Evolutionary conservation across 2,113 vertebrate genomes (phyloP), one percentile per base, ranked within the genome.

Genomic region (Paracyprichromis sp.): DNA sequence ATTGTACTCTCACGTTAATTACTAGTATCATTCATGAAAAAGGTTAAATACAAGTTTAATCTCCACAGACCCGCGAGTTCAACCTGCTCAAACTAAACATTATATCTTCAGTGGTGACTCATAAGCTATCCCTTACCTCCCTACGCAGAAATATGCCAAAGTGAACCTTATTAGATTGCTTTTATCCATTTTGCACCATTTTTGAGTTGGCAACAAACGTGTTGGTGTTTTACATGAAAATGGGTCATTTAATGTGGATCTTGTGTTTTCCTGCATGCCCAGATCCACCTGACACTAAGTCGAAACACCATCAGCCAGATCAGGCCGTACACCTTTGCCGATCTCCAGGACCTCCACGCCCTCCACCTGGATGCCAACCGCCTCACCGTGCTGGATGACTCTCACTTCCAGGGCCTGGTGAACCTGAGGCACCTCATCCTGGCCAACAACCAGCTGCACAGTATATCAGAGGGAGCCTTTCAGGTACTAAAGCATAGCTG

Each of bases 241-340:
- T 16, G 16, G 31, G 24, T 31, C 24, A 8, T 31, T 26, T 19
- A 5, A 26, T 19, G 38, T 7, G 21, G 11, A n/a, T 8, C 21
- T 31, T 5, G 4, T 57, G 6, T 82, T 47, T 78, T 24, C 43
- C 21, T 14, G 1, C 5, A 2, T 12, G 2, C 12, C 2, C 69
- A 96, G 95, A 97, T 97, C 88, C 97, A 97, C 91, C 95, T 97
- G 86, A 97, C 97, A 0, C 94, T 97, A 61, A 97, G 97, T 61
- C 95, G 97, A 36, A 97, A 97, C 94, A 97, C 97, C 90, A 97
- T 97, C 94, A 97, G 97, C 85, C 96, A 97, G 92, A 97, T 97
- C 89, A 91, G 92, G 7, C 97, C 97, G 2, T 96, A 94, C 57
- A 91, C 97, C 86, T 97, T 97, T 45, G 94, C 96, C 0, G 97